Conservation (phyloP, 2,113 vertebrate species). For the Campylorhamphus procurvoides region DNA sequence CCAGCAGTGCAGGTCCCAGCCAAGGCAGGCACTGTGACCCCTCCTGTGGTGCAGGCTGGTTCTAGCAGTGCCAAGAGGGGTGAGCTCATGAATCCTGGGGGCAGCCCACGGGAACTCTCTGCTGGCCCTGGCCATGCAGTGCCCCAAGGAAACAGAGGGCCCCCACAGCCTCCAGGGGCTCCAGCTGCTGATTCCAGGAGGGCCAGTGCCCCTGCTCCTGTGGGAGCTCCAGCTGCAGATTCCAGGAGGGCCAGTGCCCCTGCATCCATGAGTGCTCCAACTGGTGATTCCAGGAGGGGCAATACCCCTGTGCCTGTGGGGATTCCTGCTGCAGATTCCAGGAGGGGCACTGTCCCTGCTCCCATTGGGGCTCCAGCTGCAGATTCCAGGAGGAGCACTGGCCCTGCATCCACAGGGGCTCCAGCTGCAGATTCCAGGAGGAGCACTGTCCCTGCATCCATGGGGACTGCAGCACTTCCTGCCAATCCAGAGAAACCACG, state of each 20-base stretch:
- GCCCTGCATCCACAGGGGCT: background rate
- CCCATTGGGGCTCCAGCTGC: rapidly evolving
- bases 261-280: rapidly evolving
- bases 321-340: background rate
- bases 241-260: background rate
- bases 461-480: background rate
- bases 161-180: background rate
- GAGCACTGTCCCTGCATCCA: background rate
- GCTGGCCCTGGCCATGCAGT: background rate
- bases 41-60: background rate
- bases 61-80: background rate
- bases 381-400: background rate
- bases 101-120: background rate
- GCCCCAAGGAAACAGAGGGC: background rate
- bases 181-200: background rate
- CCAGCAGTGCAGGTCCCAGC: background rate
- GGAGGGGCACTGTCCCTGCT: background rate
- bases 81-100: background rate
- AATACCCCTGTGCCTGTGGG: rapidly evolving
- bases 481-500: constrained; percentile 27
- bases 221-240: background rate
- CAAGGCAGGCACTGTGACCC: background rate
- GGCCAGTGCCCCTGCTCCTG: rapidly evolving
- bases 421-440: background rate
- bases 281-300: background rate